These are phyloP conservation scores for Drosophila pseudoananassae DNA, from an alignment of 1,140 invertebrate genomes.

Conservation along the genomic window DNA sequence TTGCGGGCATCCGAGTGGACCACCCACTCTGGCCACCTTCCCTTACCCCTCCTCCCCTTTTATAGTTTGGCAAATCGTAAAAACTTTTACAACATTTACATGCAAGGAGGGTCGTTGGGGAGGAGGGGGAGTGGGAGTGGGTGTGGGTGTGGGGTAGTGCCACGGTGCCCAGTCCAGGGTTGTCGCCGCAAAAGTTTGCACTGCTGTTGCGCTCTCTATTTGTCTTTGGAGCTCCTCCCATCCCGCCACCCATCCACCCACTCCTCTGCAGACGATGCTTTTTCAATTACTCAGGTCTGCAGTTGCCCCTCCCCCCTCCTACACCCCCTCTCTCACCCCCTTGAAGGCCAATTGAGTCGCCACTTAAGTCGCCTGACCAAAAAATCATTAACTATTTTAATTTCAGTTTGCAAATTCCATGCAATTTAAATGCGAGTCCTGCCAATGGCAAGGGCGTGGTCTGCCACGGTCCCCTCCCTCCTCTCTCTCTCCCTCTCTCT, in stretches of 20 bases:
- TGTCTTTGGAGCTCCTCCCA: conserved; percentile 51
- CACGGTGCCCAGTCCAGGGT: conserved; percentile 44
- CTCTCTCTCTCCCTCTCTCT: background rate
- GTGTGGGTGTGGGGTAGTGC: conserved; percentile 8
- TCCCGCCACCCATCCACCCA: background rate
- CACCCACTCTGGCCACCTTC: background rate
- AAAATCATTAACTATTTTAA: conserved; percentile 82
- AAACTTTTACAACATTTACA: conserved; percentile 81
- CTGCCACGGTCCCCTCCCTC: too few relatives aligned
- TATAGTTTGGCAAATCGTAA: conserved; percentile 82
- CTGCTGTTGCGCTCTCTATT: conserved; percentile 61
- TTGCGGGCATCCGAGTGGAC: conserved; percentile 64
- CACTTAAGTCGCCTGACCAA: conserved; percentile 73
- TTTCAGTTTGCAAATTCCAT: conserved; percentile 80
- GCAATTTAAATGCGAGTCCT: conserved; percentile 71
- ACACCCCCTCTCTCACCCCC: too few relatives aligned
- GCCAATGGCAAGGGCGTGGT: conserved; percentile 50
- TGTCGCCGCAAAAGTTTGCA: conserved; percentile 72
- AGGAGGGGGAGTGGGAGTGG: background rate
- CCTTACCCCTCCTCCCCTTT: conserved; percentile 44
- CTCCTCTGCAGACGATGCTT: conserved; percentile 39
- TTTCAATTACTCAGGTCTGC: conserved; percentile 66
- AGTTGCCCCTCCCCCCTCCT: background rate
- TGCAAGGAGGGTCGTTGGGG: conserved; percentile 33
- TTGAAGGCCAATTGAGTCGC: conserved; percentile 44